A percentile compares a stretch with the other conserved stretches of the same genome.
Evolutionary conservation across 1,140 invertebrate genomes (phyloP).

Genomic region (Penaeus chinensis): DNA sequence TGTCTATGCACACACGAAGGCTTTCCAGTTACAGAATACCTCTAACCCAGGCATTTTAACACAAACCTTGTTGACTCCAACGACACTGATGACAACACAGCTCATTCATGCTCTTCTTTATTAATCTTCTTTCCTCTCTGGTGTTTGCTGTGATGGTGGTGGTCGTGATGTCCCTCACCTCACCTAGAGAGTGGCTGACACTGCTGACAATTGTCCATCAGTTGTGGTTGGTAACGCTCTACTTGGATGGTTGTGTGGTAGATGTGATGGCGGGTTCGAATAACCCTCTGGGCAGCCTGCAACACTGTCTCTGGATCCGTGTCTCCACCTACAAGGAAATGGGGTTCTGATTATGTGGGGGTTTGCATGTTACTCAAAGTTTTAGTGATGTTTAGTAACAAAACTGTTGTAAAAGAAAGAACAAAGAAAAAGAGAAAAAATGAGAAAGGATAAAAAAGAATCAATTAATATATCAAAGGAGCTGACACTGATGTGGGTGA

Average conservation of each 20-base stretch:
- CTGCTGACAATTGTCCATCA: constrained; percentile 92
- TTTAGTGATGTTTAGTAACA: not conserved
- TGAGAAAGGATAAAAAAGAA: not conserved
- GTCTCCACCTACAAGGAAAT: constrained; percentile 73
- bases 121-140: too few species aligned
- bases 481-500: too few species aligned
- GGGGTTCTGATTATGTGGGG: not conserved
- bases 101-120: too few species aligned
- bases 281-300: constrained; percentile 82
- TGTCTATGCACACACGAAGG: too few species aligned
- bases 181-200: constrained; percentile 74
- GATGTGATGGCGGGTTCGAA: constrained; percentile 91
- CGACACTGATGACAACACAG: too few species aligned
- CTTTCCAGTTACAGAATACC: too few species aligned
- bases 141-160: too few species aligned
- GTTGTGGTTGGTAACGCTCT: constrained; percentile 86
- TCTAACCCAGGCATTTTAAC: too few species aligned
- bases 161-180: constrained; percentile 15
- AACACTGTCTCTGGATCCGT: constrained; percentile 80
- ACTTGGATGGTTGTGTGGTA: constrained; percentile 98
- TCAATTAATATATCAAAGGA: too few species aligned
- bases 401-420: not conserved
- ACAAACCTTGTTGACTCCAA: too few species aligned
- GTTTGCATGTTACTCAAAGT: not conserved
- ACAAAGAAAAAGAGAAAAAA: not conserved